Percentiles rank a stretch among this genome's conserved stretches.
Conservation (phyloP, 2,888 invertebrate species). For the Hipparchia sbordonii region DNA sequence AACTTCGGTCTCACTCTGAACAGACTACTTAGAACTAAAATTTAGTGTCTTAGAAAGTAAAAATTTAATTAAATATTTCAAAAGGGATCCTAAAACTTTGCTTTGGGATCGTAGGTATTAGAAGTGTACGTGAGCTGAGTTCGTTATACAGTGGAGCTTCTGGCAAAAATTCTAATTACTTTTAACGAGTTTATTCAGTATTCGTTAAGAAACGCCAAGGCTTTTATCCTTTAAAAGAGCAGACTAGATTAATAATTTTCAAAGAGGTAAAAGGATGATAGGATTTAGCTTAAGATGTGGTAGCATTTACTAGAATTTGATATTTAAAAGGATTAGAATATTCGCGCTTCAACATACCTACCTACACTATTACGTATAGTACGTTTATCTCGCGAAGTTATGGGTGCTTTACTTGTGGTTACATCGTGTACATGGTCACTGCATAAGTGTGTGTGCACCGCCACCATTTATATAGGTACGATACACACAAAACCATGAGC, state of each 20-base stretch:
- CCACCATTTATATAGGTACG: too few species aligned
- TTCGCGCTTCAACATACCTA: too few species aligned
- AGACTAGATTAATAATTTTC: conserved; percentile 12
- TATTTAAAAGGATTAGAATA: too few species aligned
- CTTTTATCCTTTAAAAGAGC: conserved; percentile 19
- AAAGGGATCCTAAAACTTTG: conserved; percentile 7
- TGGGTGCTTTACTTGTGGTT: too few species aligned
- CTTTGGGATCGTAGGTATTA: conserved; percentile 17
- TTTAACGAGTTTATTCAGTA: conserved; percentile 26
- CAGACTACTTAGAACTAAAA: not conserved
- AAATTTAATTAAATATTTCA: not conserved
- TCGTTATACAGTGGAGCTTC: conserved; percentile 8
- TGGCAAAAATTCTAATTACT: conserved; percentile 25
- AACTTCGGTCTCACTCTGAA: too few species aligned
- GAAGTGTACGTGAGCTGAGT: conserved; percentile 18
- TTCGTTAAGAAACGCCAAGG: conserved; percentile 19
- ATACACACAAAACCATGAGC: too few species aligned
- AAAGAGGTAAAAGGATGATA: conserved; percentile 1
- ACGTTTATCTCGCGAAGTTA: too few species aligned
- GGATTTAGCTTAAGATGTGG: not conserved
- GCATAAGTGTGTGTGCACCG: too few species aligned
- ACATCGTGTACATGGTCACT: too few species aligned
- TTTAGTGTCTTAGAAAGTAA: not conserved
- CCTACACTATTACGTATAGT: too few species aligned
- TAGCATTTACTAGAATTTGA: not conserved